phyloP scores from a whole-genome alignment of 2,888 invertebrate genomes.

The Platycheirus albimanus region DNA sequence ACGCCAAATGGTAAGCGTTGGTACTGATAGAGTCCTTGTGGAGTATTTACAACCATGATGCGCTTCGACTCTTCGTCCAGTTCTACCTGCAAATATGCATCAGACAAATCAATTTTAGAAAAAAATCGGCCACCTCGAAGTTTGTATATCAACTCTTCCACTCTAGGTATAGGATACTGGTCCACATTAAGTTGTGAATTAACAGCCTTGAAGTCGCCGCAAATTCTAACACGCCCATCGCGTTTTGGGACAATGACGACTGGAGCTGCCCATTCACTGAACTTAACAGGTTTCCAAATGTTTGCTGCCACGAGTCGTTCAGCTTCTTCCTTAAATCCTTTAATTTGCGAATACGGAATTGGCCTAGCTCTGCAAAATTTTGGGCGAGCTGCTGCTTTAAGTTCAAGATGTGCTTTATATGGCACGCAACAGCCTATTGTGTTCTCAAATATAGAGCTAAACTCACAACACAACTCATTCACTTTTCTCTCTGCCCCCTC shows the following conservation, averaged over 20 bases:
- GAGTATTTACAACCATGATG: conserved; percentile 45
- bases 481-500: too few relatives aligned
- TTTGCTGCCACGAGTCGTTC: conserved; percentile 54
- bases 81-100: conserved; percentile 29
- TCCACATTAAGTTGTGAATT: conserved; percentile 4
- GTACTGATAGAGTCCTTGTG: conserved; percentile 57
- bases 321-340: conserved; percentile 63
- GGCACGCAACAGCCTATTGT: too few relatives aligned
- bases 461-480: too few relatives aligned
- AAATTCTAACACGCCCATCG: conserved; percentile 74
- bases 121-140: neutral
- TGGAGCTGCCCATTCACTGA: conserved; percentile 79
- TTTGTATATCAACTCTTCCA: conserved; percentile 3
- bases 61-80: conserved; percentile 52
- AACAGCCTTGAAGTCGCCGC: conserved; percentile 67
- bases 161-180: conserved; percentile 33
- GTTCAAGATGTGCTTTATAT: conserved; percentile 60
- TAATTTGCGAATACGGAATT: conserved; percentile 72
- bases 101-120: neutral
- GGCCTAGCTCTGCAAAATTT: conserved; percentile 73
- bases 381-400: too few relatives aligned
- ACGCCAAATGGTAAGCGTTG: conserved; percentile 60
- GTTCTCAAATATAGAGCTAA: too few relatives aligned
- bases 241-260: conserved; percentile 77
- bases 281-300: conserved; percentile 56